These are phyloP conservation scores for Brenthis ino DNA, from an alignment of 2,888 invertebrate species.

Conservation along the genomic window DNA sequence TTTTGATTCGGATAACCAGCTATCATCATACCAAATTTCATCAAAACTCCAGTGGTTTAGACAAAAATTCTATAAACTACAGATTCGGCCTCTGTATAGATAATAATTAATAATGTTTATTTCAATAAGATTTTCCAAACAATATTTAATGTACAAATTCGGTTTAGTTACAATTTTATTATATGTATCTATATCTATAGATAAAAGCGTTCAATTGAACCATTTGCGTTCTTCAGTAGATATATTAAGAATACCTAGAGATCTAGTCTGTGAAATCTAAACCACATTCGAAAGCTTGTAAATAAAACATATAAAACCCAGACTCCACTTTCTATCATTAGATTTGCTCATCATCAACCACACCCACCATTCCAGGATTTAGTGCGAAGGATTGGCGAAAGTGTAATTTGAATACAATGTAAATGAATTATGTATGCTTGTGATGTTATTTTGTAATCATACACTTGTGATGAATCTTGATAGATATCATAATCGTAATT, in stretches of 20 bases:
- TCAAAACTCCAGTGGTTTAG: too few species aligned
- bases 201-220: not conserved
- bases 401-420: constrained; percentile 80
- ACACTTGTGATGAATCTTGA: constrained; percentile 42
- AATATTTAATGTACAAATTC: too few species aligned
- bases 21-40: too few species aligned
- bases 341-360: constrained; percentile 39
- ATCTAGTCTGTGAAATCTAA: constrained; percentile 15
- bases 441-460: constrained; percentile 69
- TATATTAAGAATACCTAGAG: not conserved
- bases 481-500: constrained; percentile 14
- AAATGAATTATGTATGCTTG: constrained; percentile 75
- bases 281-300: constrained; percentile 31
- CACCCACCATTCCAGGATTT: constrained; percentile 56
- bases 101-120: too few species aligned
- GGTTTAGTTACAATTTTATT: too few species aligned
- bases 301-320: constrained; percentile 33
- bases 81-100: too few species aligned
- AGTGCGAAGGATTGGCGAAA: constrained; percentile 77
- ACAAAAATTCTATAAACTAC: too few species aligned
- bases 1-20: too few species aligned
- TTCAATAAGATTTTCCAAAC: too few species aligned
- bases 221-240: not conserved
- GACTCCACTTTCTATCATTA: constrained; percentile 31
- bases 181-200: too few species aligned